Evolutionary conservation across 2,113 vertebrate species (phyloP).

Genomic region (Garra rufa): DNA sequence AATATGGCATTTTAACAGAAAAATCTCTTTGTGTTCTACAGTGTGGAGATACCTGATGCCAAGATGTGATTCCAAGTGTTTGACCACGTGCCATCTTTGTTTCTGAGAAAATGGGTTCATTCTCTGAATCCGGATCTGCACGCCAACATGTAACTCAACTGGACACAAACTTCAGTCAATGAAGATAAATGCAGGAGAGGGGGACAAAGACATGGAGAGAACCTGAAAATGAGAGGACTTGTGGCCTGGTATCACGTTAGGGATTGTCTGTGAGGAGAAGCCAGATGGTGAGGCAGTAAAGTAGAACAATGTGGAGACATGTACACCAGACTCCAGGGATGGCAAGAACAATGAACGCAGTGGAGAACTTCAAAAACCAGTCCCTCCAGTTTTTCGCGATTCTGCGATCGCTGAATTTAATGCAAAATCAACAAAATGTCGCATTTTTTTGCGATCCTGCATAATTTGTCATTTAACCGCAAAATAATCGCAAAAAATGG

Average conservation of each 20-base stretch:
- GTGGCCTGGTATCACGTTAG: constrained; percentile 25
- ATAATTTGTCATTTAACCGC: too few species aligned
- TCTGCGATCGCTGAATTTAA: too few species aligned
- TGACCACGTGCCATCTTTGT: constrained; percentile 40
- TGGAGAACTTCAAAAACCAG: constrained; percentile 34
- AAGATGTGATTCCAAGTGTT: background rate
- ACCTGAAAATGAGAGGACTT: constrained; percentile 10
- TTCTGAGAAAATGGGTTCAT: background rate
- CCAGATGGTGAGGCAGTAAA: constrained; percentile 45
- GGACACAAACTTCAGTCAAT: constrained; percentile 16
- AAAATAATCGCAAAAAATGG: too few species aligned
- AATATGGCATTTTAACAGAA: background rate
- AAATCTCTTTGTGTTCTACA: background rate
- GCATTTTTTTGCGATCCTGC: too few species aligned
- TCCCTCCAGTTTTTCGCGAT: too few species aligned
- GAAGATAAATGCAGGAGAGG: constrained; percentile 13
- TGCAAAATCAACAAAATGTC: too few species aligned
- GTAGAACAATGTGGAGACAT: constrained; percentile 12
- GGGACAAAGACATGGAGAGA: background rate
- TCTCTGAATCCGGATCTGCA: background rate
- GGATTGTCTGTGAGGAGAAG: constrained; percentile 31
- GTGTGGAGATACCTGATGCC: background rate
- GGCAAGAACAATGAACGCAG: background rate
- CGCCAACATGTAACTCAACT: background rate
- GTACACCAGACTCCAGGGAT: constrained; percentile 23